Evolutionary conservation across 2,113 vertebrate species (phyloP).

Genomic region (Neolamprologus variostigma): DNA sequence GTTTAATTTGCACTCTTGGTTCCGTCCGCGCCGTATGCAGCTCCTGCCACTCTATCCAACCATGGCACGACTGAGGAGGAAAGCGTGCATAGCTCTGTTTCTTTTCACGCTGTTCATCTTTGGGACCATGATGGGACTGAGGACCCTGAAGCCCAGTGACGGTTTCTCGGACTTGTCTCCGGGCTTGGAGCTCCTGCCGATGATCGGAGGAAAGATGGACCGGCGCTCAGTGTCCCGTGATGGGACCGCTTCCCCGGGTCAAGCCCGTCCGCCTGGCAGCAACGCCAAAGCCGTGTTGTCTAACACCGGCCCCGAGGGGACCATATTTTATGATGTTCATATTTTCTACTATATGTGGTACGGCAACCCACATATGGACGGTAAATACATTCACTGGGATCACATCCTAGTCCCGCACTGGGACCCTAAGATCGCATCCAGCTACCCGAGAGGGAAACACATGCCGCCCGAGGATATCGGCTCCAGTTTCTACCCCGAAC

Average conservation of each 20-base stretch:
- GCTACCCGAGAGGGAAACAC: slow-evolving; percentile 85
- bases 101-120: slow-evolving; percentile 83
- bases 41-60: not conserved
- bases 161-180: slow-evolving; percentile 77
- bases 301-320: slow-evolving; percentile 62
- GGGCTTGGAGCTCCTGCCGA: slow-evolving; percentile 59
- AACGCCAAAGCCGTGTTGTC: slow-evolving; percentile 62
- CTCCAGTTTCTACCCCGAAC: slow-evolving; percentile 83
- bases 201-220: slow-evolving; percentile 58
- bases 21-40: not conserved
- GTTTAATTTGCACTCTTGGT: not conserved
- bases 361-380: slow-evolving; percentile 73
- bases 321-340: slow-evolving; percentile 80
- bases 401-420: slow-evolving; percentile 87
- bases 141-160: slow-evolving; percentile 78
- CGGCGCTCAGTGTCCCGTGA: slow-evolving; percentile 53
- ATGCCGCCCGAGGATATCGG: slow-evolving; percentile 82
- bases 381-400: slow-evolving; percentile 83
- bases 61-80: slow-evolving; percentile 81
- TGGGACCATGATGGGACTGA: slow-evolving; percentile 83
- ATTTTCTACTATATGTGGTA: slow-evolving; percentile 89
- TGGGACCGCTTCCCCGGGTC: slow-evolving; percentile 44
- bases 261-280: slow-evolving; percentile 31
- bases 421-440: slow-evolving; percentile 87
- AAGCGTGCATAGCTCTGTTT: slow-evolving; percentile 78